phyloP scores from a whole-genome alignment of 23 tunicate species.

The Trididemnum nubilum region DNA sequence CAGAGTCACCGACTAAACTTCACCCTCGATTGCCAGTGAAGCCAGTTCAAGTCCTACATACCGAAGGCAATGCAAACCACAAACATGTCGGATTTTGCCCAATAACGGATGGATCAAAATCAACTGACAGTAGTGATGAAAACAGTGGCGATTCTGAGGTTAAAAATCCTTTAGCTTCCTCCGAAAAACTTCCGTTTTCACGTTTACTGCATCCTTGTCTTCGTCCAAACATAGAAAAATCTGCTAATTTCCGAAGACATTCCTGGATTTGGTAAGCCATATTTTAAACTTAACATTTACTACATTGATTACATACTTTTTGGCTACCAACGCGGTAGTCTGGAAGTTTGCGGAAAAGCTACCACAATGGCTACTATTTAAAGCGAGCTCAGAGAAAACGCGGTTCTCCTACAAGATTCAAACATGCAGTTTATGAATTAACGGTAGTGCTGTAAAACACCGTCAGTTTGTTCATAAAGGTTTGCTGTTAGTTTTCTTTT shows the following conservation, averaged over 20 bases:
- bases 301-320: no score
- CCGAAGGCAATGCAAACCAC: background rate
- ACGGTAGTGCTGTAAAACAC: no score
- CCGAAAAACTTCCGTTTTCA: background rate
- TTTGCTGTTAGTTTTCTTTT: no score
- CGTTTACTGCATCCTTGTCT: background rate
- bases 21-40: background rate
- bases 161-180: background rate
- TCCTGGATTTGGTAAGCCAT: conserved; percentile 30
- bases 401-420: no score
- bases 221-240: background rate
- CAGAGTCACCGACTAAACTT: background rate
- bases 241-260: conserved; percentile 12
- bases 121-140: conserved; percentile 18
- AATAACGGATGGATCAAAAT: background rate
- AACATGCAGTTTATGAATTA: no score
- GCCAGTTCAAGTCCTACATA: background rate
- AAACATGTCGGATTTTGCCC: background rate
- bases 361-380: no score
- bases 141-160: background rate
- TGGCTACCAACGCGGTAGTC: no score
- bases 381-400: no score
- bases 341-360: no score
- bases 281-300: no score
- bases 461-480: no score